Base-by-base conservation (phyloP, 1,140 invertebrate genomes). In the Leptinotarsa texana region DNA sequence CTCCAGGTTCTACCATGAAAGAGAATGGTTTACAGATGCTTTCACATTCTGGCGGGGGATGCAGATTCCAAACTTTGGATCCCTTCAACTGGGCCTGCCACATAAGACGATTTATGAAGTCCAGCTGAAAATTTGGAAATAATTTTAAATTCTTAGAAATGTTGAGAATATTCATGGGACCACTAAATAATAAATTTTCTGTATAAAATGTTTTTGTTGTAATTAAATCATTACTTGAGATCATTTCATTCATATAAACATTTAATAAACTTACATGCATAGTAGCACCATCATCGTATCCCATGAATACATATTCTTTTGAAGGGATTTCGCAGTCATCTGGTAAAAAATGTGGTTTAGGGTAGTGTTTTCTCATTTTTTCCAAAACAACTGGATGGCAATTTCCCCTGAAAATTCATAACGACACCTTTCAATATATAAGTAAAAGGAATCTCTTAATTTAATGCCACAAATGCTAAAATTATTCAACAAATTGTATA, bases 251-350 rank as follows among this genome's bases (percentile, higher is more conserved):
- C 8, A 13, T 17, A n/a, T 6, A 62, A 62, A 21, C 18, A 65
- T 22, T 33, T 4, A 27, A 27, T 27, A 24, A 88, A 89, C 90
- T 90, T 89, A 97, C 96, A 88, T 98, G 96, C 92, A 98, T 93
- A 51, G 95, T 91, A 57, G 96, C 96, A 75, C 96, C 96, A 84
- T 95, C 92, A 79, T 96, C 94, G 80, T 95, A 96, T 69, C 94
- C 94, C 90, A 98, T 93, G 83, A 98, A 97, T 77, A 98, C 93
- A 89, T 96, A 98, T 88, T 98, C 96, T 66, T 94, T 93, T 71
- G 92, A 91, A 65, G 95, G 94, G 78, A 93, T 91, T 86, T 97
- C 95, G n/a, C 95, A 92, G 86, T 95, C 91, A 42, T 89, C 87
- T 2, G 96, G 96, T 72, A 98, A 87, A 86, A 98, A 98, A 81